These are phyloP conservation scores for Conger conger DNA, from an alignment of 2,113 vertebrate species.

Conservation along the genomic window DNA sequence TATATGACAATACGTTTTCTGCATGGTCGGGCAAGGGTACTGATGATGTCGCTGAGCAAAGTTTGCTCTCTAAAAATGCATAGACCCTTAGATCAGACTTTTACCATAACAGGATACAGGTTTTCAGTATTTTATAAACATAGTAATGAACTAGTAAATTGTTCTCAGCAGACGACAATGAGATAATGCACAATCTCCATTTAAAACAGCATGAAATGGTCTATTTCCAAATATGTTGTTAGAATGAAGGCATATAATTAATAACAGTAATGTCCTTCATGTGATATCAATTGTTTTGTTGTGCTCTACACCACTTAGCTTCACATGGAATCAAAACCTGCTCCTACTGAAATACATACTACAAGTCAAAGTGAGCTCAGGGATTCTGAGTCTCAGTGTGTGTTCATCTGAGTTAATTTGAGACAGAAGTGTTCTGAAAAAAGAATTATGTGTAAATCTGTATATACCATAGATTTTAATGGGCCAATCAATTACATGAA, in stretches of 20 bases:
- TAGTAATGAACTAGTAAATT: neutral
- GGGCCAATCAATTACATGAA: neutral
- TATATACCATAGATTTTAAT: neutral
- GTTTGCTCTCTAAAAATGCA: neutral
- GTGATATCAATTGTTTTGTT: neutral
- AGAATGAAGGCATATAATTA: neutral
- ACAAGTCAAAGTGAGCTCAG: neutral
- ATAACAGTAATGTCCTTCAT: neutral
- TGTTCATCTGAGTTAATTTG: neutral
- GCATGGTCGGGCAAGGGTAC: neutral
- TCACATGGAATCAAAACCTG: neutral
- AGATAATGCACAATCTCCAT: neutral
- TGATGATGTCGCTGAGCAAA: neutral
- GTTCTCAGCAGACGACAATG: constrained; percentile 23
- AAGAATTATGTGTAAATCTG: neutral
- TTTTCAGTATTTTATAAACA: neutral
- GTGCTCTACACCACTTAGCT: neutral
- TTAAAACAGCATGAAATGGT: neutral
- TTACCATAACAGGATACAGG: neutral
- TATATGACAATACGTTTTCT: neutral
- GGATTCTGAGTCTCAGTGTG: neutral
- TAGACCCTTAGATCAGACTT: constrained; percentile 1
- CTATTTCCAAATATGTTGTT: neutral
- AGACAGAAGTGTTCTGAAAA: neutral
- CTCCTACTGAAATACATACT: neutral